phyloP scores from a whole-genome alignment of 2,113 vertebrate genomes.

The Poeciliopsis retropinna region DNA sequence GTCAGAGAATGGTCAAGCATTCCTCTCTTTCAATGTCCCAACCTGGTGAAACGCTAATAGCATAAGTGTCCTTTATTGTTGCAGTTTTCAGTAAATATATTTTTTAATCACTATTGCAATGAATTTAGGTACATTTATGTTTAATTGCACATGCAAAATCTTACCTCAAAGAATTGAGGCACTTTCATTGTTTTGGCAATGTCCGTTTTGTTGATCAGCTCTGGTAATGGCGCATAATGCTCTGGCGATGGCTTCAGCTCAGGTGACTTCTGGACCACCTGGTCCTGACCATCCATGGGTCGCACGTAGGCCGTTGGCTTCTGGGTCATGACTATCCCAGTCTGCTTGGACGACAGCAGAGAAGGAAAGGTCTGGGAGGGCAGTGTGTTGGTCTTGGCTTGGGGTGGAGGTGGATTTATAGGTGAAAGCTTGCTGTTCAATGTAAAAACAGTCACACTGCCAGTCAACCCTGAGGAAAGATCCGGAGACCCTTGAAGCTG shows the following conservation, averaged over 20 bases:
- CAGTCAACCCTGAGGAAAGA: constrained; percentile 27
- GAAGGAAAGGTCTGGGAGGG: constrained; percentile 85
- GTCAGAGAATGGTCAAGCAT: background rate
- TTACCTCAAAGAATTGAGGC: constrained; percentile 86
- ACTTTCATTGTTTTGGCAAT: constrained; percentile 82
- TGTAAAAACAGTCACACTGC: constrained; percentile 43
- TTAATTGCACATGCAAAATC: constrained; percentile 39
- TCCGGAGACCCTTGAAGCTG: constrained; percentile 38
- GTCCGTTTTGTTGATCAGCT: constrained; percentile 82
- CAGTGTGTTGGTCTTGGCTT: constrained; percentile 72
- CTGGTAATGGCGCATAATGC: constrained; percentile 75
- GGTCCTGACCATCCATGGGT: constrained; percentile 96
- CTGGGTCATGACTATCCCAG: constrained; percentile 81
- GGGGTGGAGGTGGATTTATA: constrained; percentile 61
- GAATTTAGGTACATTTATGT: background rate
- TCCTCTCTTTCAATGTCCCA: background rate
- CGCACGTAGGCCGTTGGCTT: constrained; percentile 96
- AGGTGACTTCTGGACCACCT: constrained; percentile 85
- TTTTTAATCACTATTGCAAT: background rate
- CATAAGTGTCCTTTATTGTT: background rate
- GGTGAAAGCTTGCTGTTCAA: constrained; percentile 62
- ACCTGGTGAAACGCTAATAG: background rate
- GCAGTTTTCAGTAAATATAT: too few species aligned
- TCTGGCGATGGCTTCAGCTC: constrained; percentile 86
- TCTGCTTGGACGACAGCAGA: constrained; percentile 84